Conservation (phyloP, 2,113 vertebrate genomes). For the Periophthalmus modestus region DNA sequence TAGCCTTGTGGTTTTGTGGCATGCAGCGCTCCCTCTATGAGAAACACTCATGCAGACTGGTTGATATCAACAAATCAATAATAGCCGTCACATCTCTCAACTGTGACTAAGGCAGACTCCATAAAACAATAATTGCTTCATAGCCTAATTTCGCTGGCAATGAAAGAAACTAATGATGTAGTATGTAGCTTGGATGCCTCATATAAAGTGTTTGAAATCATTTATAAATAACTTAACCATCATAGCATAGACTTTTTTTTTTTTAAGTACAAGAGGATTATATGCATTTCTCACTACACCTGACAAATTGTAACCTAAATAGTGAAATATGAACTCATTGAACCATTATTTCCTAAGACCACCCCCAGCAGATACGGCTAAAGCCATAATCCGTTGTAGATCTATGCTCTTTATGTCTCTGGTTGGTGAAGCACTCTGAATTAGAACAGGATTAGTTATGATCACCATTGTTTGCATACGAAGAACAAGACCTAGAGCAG, state of each 20-base stretch:
- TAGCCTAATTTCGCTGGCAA: background rate
- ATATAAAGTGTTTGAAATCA: background rate
- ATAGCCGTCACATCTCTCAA: background rate
- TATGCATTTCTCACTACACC: background rate
- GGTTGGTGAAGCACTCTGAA: slow-evolving; percentile 50
- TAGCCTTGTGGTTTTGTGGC: background rate
- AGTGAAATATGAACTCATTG: slow-evolving; percentile 18
- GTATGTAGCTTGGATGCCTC: background rate
- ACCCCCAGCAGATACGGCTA: slow-evolving; percentile 37
- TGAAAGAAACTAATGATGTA: background rate
- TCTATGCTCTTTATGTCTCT: slow-evolving; percentile 50
- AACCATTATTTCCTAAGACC: slow-evolving; percentile 21
- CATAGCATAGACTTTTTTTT: too few relatives aligned
- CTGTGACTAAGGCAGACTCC: background rate
- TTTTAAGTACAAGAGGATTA: too few relatives aligned
- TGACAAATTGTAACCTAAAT: slow-evolving; percentile 22
- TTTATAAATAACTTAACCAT: too few relatives aligned
- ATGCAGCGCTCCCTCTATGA: background rate
- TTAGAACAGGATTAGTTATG: slow-evolving; percentile 62
- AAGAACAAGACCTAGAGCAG: slow-evolving; percentile 12
- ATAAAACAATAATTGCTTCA: background rate
- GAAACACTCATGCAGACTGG: background rate
- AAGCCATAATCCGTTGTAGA: slow-evolving; percentile 67
- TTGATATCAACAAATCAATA: background rate
- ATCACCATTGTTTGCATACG: slow-evolving; percentile 48